These are phyloP conservation scores for Todiramphus chloris DNA, from an alignment of 2,113 vertebrate genomes.

Conservation along the genomic window DNA sequence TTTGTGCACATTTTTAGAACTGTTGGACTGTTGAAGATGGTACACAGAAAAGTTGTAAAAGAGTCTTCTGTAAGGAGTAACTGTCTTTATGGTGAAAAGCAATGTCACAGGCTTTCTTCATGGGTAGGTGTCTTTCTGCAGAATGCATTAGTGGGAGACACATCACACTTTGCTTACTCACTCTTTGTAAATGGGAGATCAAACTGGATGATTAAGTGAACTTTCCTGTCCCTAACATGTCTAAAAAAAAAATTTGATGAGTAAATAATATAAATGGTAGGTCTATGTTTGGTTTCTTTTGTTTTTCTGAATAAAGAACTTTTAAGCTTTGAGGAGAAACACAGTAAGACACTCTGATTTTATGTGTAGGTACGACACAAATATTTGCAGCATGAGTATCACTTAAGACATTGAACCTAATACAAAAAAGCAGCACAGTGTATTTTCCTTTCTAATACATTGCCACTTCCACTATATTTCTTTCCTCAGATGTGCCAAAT, in stretches of 20 bases:
- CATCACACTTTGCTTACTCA: neutral
- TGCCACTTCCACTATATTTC: neutral
- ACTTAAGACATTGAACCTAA: neutral
- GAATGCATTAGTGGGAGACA: neutral
- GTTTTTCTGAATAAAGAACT: neutral
- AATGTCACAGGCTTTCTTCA: neutral
- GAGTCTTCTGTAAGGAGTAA: neutral
- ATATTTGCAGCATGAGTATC: neutral
- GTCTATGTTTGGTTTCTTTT: neutral
- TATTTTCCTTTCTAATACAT: neutral
- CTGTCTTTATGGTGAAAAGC: neutral
- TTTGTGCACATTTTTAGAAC: constrained; percentile 58
- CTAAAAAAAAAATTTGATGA: neutral
- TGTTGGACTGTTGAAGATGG: neutral
- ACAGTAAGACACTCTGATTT: neutral
- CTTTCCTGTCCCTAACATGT: neutral
- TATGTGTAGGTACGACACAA: neutral
- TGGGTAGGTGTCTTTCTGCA: neutral
- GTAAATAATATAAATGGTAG: neutral
- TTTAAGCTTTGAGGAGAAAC: neutral
- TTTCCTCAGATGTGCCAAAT: neutral
- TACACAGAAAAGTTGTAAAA: neutral
- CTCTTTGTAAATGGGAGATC: neutral
- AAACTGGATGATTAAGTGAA: neutral
- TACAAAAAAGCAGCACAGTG: neutral